phyloP scores from a whole-genome alignment of 2,113 vertebrate species.

The Brachypteracias leptosomus region DNA sequence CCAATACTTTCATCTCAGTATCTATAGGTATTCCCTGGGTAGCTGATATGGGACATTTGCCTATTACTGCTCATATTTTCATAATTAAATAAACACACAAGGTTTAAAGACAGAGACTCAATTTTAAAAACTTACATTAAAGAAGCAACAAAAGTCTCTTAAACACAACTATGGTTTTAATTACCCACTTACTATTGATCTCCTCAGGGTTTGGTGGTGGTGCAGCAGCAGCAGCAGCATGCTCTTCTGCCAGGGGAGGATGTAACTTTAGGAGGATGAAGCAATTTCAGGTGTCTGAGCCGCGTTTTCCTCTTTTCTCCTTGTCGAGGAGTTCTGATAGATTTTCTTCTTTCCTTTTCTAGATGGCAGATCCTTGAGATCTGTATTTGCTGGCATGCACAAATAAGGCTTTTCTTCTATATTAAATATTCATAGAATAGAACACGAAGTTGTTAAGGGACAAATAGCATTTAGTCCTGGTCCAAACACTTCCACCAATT shows the following conservation, averaged over 20 bases:
- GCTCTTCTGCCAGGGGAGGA: not conserved
- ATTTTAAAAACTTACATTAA: not conserved
- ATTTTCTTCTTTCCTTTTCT: not conserved
- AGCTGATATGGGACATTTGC: not conserved
- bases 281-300: not conserved
- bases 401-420: not conserved
- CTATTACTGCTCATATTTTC: not conserved
- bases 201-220: not conserved
- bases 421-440: slow-evolving; percentile 10
- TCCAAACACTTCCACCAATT: not conserved
- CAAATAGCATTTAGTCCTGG: not conserved
- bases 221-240: not conserved
- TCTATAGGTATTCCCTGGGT: not conserved
- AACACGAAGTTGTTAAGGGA: slow-evolving; percentile 4
- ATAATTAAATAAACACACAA: not conserved
- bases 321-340: not conserved
- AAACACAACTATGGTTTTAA: not conserved
- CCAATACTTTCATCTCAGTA: not conserved
- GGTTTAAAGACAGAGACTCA: not conserved
- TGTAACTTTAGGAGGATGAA: not conserved
- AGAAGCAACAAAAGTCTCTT: not conserved
- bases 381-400: not conserved
- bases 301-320: not conserved
- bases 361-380: not conserved
- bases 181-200: not conserved